phyloP scores from a whole-genome alignment of 1,140 invertebrate species.

The Pararge aegeria region DNA sequence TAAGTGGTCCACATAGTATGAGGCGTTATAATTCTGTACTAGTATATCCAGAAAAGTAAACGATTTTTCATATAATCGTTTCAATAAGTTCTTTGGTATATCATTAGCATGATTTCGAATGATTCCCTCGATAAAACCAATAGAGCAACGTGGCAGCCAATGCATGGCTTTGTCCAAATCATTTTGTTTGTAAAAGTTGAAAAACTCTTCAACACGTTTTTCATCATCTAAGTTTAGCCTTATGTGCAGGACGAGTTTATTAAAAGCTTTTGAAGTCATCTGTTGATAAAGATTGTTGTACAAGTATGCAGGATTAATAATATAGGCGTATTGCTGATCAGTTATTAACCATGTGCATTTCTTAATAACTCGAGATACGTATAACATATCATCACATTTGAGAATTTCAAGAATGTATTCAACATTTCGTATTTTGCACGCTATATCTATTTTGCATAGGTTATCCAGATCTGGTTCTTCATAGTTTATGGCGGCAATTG shows the following conservation, averaged over 20 bases:
- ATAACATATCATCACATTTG: slow-evolving; percentile 51
- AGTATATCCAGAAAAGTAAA: slow-evolving; percentile 37
- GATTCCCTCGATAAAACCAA: slow-evolving; percentile 39
- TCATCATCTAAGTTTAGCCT: slow-evolving; percentile 48
- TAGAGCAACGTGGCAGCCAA: slow-evolving; percentile 53
- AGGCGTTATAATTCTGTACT: not conserved
- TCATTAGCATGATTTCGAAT: slow-evolving; percentile 32
- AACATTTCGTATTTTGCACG: slow-evolving; percentile 41
- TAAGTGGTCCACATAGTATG: not conserved
- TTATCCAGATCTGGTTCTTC: slow-evolving; percentile 48
- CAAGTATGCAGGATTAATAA: slow-evolving; percentile 53
- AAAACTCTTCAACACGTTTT: slow-evolving; percentile 52
- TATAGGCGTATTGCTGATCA: slow-evolving; percentile 42
- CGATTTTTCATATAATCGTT: slow-evolving; percentile 49
- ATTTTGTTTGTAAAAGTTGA: slow-evolving; percentile 38
- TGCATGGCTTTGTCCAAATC: slow-evolving; percentile 38
- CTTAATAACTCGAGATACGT: slow-evolving; percentile 49
- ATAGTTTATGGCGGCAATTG: slow-evolving; percentile 28
- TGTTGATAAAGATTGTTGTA: slow-evolving; percentile 39
- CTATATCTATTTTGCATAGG: slow-evolving; percentile 56
- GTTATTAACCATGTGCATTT: slow-evolving; percentile 47
- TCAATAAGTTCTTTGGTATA: slow-evolving; percentile 32
- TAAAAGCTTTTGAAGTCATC: slow-evolving; percentile 45
- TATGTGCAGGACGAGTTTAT: slow-evolving; percentile 45
- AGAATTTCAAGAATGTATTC: slow-evolving; percentile 46